Base-by-base conservation (phyloP, 92 coral and sea anemone species). In the Umimayanthus chanpuru region DNA sequence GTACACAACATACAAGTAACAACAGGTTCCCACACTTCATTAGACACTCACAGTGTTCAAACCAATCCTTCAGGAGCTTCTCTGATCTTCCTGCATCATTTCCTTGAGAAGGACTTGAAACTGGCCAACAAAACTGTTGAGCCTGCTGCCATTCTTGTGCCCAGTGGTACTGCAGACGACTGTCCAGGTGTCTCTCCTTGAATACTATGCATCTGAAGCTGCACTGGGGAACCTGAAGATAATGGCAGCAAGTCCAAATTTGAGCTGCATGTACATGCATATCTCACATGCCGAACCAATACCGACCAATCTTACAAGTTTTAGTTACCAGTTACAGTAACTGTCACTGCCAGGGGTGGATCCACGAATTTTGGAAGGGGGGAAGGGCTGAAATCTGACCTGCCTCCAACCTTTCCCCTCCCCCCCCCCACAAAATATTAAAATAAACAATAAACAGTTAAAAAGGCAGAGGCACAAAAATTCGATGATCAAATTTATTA, bases 131-230 rank as follows among this genome's bases (percentile, higher is more conserved):
- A 53, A 88, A 77, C 58, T 84, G 89, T 9, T n/a, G 12, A 38
- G 90, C 96, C 30, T 89, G 85, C 43, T 43, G 44, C 96, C 96
- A 94, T 84, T 94, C 96, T 82, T 92, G 87, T 65, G 93, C 77
- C 96, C 96, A 94, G 28, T 89, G 87, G 76, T 91, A 92, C 78
- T 84, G 91, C 49, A 91, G 88, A 81, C 80, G 86, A 65, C 91
- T 92, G 83, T 76, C 84, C 73, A 71, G 70, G 16, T 77, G 9
- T 21, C 82, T 43, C 5, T 81, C 73, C 29, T 85, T 64, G 84
- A 94, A 94, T 79, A 91, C 47, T 21, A 92, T 85, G 23, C 87
- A 53, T 76, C 84, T 90, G 43, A 84, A 81, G n/a, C 65, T 6
- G 85, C 94, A 94, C 9, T 68, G 67, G 44, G 93, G 88, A 81